Base-by-base conservation (phyloP, 2,888 invertebrate genomes). In the Drosophila planitibia region DNA sequence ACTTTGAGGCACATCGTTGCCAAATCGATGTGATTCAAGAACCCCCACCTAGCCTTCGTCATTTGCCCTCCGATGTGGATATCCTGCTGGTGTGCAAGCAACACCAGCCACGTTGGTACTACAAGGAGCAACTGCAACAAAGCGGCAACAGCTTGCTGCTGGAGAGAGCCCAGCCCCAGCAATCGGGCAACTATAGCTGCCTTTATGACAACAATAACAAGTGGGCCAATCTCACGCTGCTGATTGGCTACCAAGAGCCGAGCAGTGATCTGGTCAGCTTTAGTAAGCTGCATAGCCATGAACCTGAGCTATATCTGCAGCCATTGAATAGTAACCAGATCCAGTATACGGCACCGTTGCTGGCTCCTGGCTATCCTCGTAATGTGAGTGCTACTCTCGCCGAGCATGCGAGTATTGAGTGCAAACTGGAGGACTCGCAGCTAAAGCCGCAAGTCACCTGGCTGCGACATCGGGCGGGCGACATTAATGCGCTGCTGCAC, bases 391-490 rank as follows among this genome's bases (percentile, higher is more conserved):
- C 95, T 33, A 82, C 95, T 78, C 94, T 96, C 52, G 96, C 96
- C 90, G 95, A 95, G 51, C 96, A 95, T 39, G 97, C 95, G 28
- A 94, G 92, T 44, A 95, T 98, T 86, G 95, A 96, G 83, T 98
- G 98, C 94, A 95, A 33, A 25, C 53, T 85, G 55, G 82, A 86
- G 71, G 59, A 70, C 61, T 96, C 97, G 32, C 98, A 98, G 91
- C 94, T 98, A 82, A 97, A 97, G 91, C 97, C 98, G 0, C 95
- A 95, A 89, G 95, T 98, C 62, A 95, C 96, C 80, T 98, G 98
- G 98, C 58, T 89, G 47, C 88, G 81, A 51, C n/a, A 28, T 9
- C 49, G 16, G 1, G 5, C 33, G 7, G 66, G 53, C 1, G 58
- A 84, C 6, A 89, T 84, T 7, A 41, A 63, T 4, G 44, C 19